Conservation (phyloP, 2,113 vertebrate genomes). For the Indicator maculatus region DNA sequence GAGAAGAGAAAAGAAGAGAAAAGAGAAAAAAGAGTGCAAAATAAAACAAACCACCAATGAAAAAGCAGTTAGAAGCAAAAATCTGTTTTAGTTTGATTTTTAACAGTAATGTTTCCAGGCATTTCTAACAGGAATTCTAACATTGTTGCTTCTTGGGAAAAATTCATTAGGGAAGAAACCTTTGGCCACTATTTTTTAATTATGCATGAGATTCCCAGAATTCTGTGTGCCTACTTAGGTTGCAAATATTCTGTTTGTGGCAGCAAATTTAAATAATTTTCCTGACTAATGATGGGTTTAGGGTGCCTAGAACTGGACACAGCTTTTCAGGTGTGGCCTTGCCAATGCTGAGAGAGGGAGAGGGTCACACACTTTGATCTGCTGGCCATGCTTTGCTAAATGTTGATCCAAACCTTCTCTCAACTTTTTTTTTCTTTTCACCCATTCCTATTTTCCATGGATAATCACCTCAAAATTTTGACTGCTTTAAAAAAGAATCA, state of each 20-base stretch:
- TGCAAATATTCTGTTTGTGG: not conserved
- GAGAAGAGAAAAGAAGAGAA: too few relatives aligned
- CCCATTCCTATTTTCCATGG: not conserved
- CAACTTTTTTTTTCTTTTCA: not conserved
- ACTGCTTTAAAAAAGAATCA: not conserved
- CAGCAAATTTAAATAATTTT: not conserved
- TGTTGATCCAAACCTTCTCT: not conserved
- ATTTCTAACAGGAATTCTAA: conserved; percentile 15
- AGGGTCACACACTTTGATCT: rapidly evolving
- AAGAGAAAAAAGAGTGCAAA: not conserved
- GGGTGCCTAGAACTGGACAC: not conserved
- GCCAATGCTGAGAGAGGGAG: not conserved
- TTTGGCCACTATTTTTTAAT: not conserved
- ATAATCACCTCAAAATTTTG: conserved; percentile 12
- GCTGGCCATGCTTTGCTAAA: not conserved
- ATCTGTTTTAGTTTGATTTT: not conserved
- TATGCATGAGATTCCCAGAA: not conserved
- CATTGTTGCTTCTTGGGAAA: conserved; percentile 14
- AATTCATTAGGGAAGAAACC: conserved; percentile 15
- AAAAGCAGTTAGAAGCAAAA: not conserved
- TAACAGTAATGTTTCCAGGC: not conserved
- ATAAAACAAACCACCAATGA: not conserved
- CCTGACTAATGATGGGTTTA: not conserved
- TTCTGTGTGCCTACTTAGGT: not conserved
- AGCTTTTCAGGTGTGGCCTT: not conserved